Base-by-base conservation (phyloP, 2,113 vertebrate species). In the Tenrec ecaudatus region DNA sequence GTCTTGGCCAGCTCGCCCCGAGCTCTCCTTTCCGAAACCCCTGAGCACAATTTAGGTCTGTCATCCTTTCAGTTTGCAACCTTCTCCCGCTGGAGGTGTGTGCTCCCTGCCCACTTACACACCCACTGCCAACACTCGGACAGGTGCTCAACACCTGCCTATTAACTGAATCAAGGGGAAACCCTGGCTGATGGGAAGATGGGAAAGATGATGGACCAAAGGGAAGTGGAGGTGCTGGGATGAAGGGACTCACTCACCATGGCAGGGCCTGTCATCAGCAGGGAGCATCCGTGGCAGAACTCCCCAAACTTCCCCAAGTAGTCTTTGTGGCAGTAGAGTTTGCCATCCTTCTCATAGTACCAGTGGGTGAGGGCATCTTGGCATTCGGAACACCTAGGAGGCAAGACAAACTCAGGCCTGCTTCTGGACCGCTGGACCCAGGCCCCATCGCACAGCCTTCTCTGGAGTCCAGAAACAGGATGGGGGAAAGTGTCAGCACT, bases 301-400 rank as follows among this genome's bases (percentile, higher is more conserved):
- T 99, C 99, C 68, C 99, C 99, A 94, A 99, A 99, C 95, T 99
- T 99, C 97, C 98, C 98, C 98, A 99, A 99, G 98, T 99, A 99
- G 98, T 99, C 99, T 94, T 98, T 99, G 96, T 98, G 98, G 95
- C 99, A 99, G 97, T 99, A 99, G 62, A 99, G 98, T 95, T 99
- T 99, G 57, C 99, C 99, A 0, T 99, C 98, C 85, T 99, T 99
- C 97, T 99, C 99, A 3, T 99, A 99, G 98, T 99, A 99, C 99
- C 99, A 99, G 98, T 99, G 99, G 47, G 98, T 99, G 96, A 99
- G 98, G 96, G 98, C 98, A 96, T 99, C 99, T 91, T 98, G 98
- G 96, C 99, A 99, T 88, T 99, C 99, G 7, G 99, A 99, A 96
- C 99, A 99, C 97, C 99, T 99, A 95, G 57, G 93, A 84, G 90